phyloP scores from a whole-genome alignment of 2,888 invertebrate genomes.

The Rhagophthalmus giganteus region DNA sequence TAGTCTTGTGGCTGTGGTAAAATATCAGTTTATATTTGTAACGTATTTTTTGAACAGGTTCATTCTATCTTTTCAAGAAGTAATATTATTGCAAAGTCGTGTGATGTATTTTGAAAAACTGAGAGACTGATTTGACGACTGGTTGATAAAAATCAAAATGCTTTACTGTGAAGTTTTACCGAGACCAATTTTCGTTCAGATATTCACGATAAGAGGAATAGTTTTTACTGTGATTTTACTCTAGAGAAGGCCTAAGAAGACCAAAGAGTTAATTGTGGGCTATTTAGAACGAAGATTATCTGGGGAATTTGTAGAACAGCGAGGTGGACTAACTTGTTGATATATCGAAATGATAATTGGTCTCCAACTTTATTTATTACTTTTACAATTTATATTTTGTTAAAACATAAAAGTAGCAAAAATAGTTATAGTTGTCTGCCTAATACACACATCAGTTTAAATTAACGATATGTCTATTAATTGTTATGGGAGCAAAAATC shows the following conservation, averaged over 20 bases:
- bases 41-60: conserved; percentile 24
- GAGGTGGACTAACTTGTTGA: too few relatives aligned
- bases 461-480: conserved; percentile 3
- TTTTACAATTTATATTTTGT: conserved; percentile 6
- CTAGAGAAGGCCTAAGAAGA: too few relatives aligned
- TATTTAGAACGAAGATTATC: too few relatives aligned
- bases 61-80: conserved; percentile 14
- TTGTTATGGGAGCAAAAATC: conserved; percentile 4
- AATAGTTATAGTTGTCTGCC: conserved; percentile 1
- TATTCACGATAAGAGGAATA: background rate
- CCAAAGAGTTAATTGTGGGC: too few relatives aligned
- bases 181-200: background rate
- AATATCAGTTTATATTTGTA: conserved; percentile 30
- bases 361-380: conserved; percentile 6
- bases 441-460: background rate
- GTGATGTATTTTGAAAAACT: conserved; percentile 12
- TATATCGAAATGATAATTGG: too few relatives aligned
- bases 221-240: too few relatives aligned
- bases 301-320: too few relatives aligned
- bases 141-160: conserved; percentile 6
- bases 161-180: background rate
- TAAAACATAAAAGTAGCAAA: conserved; percentile 1
- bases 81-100: conserved; percentile 8
- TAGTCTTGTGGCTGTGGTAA: conserved; percentile 30
- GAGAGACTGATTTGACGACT: conserved; percentile 13